phyloP scores from a whole-genome alignment of 2,113 vertebrate species.

The Synodontis membranacea region DNA sequence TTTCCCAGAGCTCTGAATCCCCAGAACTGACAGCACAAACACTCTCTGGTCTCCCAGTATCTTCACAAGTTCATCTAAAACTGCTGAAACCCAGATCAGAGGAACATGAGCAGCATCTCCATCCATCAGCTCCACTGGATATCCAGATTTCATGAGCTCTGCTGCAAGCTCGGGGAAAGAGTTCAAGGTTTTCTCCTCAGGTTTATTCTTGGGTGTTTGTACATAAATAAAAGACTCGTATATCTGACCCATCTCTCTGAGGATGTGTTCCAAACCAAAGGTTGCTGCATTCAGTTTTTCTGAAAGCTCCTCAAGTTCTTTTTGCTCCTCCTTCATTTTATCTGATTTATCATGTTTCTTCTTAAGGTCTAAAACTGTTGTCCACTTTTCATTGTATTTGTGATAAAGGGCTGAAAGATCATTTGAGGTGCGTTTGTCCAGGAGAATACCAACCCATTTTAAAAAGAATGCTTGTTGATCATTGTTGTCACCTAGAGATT shows the following conservation, averaged over 20 bases:
- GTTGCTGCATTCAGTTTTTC: conserved; percentile 57
- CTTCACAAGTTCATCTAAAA: conserved; percentile 71
- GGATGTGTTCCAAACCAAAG: conserved; percentile 72
- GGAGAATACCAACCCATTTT: conserved; percentile 66
- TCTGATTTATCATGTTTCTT: conserved; percentile 46
- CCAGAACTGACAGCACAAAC: conserved; percentile 78
- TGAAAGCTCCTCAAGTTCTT: conserved; percentile 60
- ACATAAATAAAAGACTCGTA: conserved; percentile 67
- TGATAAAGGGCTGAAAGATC: conserved; percentile 43
- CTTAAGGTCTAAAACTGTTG: conserved; percentile 56
- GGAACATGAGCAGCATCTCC: conserved; percentile 77
- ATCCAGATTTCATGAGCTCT: conserved; percentile 72
- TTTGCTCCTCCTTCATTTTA: conserved; percentile 23
- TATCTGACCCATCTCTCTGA: conserved; percentile 77
- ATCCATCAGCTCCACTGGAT: conserved; percentile 78
- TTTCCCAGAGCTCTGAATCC: too few species aligned
- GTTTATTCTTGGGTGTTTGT: neutral
- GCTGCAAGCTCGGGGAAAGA: conserved; percentile 71
- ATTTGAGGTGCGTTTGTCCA: conserved; percentile 57
- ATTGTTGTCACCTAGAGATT: conserved; percentile 13
- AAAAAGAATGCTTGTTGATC: conserved; percentile 67
- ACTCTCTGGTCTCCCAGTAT: conserved; percentile 75
- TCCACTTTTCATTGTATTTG: conserved; percentile 60
- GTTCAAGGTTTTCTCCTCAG: neutral
- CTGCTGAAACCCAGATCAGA: conserved; percentile 69